phyloP scores from a whole-genome alignment of 1,140 invertebrate genomes.

The Tachypleus tridentatus region DNA sequence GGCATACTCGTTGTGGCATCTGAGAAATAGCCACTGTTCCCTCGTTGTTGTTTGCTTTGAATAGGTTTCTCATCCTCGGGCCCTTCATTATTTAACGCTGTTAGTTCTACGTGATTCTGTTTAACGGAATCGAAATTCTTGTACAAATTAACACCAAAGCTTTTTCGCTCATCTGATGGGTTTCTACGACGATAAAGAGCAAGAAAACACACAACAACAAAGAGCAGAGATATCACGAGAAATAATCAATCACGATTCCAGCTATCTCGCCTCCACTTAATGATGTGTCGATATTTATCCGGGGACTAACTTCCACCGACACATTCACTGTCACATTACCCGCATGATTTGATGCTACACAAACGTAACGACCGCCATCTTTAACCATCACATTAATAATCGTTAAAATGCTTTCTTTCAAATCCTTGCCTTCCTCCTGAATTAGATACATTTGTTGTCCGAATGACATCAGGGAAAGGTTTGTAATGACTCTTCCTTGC shows the following conservation, averaged over 20 bases:
- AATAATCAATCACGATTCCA: slow-evolving; percentile 65
- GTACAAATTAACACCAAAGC: slow-evolving; percentile 12
- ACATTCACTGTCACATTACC: slow-evolving; percentile 86
- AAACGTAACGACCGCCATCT: slow-evolving; percentile 79
- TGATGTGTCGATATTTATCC: slow-evolving; percentile 56
- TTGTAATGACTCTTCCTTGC: slow-evolving; percentile 63
- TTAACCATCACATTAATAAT: slow-evolving; percentile 74
- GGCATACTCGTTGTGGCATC: too few relatives aligned
- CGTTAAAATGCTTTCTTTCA: slow-evolving; percentile 63
- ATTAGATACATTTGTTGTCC: slow-evolving; percentile 58
- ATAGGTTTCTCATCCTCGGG: too few relatives aligned
- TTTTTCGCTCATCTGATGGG: slow-evolving; percentile 14
- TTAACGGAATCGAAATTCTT: slow-evolving; percentile 17
- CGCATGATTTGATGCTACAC: slow-evolving; percentile 78
- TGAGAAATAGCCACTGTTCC: too few relatives aligned
- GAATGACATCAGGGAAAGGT: slow-evolving; percentile 45
- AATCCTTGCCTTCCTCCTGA: slow-evolving; percentile 53
- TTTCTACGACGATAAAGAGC: slow-evolving; percentile 19
- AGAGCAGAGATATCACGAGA: slow-evolving; percentile 58
- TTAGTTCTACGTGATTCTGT: slow-evolving; percentile 8
- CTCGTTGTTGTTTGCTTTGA: too few relatives aligned
- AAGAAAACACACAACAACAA: slow-evolving; percentile 46
- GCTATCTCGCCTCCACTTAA: slow-evolving; percentile 71
- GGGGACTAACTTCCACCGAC: slow-evolving; percentile 56
- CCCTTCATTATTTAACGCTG: background rate